Conservation (phyloP, 2,797 vertebrate species). For the Tenualosa ilisha region DNA sequence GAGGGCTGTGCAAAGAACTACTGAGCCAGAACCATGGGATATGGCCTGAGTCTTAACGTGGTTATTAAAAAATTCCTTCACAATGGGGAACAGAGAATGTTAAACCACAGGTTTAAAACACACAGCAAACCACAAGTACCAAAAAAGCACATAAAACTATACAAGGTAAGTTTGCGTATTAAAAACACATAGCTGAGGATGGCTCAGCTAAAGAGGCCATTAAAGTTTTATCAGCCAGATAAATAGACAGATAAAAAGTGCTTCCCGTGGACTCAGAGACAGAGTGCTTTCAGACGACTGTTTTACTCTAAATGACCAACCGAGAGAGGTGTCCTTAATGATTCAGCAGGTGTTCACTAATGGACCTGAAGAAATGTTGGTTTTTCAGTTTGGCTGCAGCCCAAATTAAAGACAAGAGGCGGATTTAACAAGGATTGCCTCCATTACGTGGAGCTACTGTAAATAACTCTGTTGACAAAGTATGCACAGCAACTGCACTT, state of each 20-base stretch:
- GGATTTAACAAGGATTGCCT: background rate
- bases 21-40: constrained; percentile 13
- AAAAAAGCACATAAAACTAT: background rate
- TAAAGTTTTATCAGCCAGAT: background rate
- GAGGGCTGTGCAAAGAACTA: background rate
- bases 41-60: constrained; percentile 9
- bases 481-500: background rate
- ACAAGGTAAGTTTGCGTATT: background rate
- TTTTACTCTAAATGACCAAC: background rate
- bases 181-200: background rate
- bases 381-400: background rate
- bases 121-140: constrained; percentile 24
- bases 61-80: constrained; percentile 68
- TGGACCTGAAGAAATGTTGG: background rate
- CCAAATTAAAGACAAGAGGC: background rate
- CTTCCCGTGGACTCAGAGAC: background rate
- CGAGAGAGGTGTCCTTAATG: background rate
- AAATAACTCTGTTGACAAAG: background rate
- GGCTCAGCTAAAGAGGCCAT: background rate
- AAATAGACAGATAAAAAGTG: background rate
- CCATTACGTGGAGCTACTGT: background rate
- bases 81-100: constrained; percentile 44
- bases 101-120: constrained; percentile 39
- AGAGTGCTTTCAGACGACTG: background rate
- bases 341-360: background rate